phyloP scores from a whole-genome alignment of 2,797 vertebrate genomes.

The Oreonectes daqikongensis region DNA sequence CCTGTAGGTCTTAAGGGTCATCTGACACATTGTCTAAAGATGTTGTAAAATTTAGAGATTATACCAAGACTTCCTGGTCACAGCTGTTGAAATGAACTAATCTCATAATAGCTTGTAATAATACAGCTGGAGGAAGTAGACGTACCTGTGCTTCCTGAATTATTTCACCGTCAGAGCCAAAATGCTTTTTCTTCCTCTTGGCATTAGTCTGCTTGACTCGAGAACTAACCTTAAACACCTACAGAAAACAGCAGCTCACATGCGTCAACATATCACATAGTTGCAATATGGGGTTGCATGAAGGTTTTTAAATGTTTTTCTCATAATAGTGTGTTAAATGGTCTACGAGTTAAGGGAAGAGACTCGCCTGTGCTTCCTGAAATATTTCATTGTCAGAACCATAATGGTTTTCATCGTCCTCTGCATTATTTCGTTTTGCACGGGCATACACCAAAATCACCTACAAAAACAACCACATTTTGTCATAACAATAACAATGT shows the following conservation, averaged over 20 bases:
- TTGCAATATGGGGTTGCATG: neutral
- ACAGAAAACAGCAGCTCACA: slow-evolving; percentile 4
- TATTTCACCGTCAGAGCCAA: neutral
- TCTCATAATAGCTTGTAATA: neutral
- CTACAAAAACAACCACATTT: slow-evolving; percentile 1
- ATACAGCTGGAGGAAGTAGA: neutral
- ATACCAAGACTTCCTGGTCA: neutral
- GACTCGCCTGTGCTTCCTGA: slow-evolving; percentile 14
- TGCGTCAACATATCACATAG: neutral
- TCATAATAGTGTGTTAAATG: neutral
- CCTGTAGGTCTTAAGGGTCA: neutral
- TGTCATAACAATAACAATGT: neutral
- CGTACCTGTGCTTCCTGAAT: slow-evolving; percentile 26
- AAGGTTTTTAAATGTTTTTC: neutral
- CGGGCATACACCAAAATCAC: slow-evolving; percentile 9
- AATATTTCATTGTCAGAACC: neutral
- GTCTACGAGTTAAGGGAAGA: neutral
- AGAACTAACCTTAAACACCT: slow-evolving; percentile 21
- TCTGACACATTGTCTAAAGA: neutral
- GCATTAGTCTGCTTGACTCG: slow-evolving; percentile 1
- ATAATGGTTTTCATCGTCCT: slow-evolving; percentile 13
- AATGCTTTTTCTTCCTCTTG: neutral
- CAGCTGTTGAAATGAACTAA: neutral
- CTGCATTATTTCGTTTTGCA: neutral
- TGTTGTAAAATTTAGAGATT: neutral